These are phyloP conservation scores for Thalassophryne amazonica DNA, from an alignment of 2,797 vertebrate genomes.

Conservation along the genomic window DNA sequence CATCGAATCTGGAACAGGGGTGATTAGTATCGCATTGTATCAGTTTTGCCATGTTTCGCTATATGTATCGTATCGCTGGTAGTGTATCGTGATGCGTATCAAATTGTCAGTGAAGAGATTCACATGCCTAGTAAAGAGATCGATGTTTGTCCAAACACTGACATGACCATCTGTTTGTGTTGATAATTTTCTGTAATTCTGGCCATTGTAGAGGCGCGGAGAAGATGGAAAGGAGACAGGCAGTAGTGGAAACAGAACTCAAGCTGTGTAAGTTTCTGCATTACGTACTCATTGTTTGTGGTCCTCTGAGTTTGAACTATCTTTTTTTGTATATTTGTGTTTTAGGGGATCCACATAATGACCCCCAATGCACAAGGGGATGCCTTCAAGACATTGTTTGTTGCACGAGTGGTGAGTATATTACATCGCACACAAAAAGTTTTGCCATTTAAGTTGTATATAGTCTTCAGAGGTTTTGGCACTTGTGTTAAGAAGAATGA, in stretches of 20 bases:
- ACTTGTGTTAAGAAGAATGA: too few species aligned
- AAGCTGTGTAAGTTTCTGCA: conserved; percentile 87
- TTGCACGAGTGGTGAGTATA: conserved; percentile 88
- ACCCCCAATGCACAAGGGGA: conserved; percentile 93
- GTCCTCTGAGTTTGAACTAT: not conserved
- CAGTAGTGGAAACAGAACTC: conserved; percentile 89
- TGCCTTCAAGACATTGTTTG: conserved; percentile 94
- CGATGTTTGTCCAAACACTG: too few species aligned
- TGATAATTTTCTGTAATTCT: not conserved
- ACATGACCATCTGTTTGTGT: too few species aligned
- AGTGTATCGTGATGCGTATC: too few species aligned
- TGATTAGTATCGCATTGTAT: too few species aligned
- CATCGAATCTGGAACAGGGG: too few species aligned
- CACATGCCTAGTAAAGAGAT: too few species aligned
- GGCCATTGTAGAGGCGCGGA: conserved; percentile 84
- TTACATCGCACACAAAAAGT: not conserved
- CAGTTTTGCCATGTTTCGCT: too few species aligned
- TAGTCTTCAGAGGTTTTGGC: too few species aligned
- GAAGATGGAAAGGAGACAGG: conserved; percentile 91
- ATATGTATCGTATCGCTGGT: too few species aligned
- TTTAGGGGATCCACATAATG: conserved; percentile 93
- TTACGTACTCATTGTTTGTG: rapidly evolving
- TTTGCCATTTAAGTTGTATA: too few species aligned
- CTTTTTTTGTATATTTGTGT: not conserved
- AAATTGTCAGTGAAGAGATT: too few species aligned